phyloP scores from a whole-genome alignment of 2,797 vertebrate species.

The Mycteria americana region DNA sequence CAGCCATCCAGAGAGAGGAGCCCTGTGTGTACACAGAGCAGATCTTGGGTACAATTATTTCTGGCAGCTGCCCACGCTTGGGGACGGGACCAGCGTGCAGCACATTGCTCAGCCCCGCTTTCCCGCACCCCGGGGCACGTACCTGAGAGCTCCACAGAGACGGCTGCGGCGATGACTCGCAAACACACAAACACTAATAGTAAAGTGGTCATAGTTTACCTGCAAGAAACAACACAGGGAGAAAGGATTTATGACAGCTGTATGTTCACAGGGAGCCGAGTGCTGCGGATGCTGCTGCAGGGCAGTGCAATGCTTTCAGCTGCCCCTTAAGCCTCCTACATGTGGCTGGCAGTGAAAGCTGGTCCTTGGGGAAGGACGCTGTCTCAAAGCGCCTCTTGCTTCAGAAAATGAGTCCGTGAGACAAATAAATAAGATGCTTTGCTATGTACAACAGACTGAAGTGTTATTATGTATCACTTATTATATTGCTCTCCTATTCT shows the following conservation, averaged over 20 bases:
- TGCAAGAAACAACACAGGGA: conserved; percentile 68
- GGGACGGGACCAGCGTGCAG: neutral
- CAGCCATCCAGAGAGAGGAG: neutral
- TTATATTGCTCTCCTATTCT: neutral
- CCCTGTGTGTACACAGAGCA: neutral
- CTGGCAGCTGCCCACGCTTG: neutral
- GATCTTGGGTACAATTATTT: neutral
- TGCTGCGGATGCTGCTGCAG: neutral
- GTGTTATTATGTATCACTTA: neutral
- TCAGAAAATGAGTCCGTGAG: neutral
- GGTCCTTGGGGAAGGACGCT: neutral
- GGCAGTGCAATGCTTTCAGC: neutral
- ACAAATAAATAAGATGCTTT: neutral
- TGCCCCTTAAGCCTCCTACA: neutral
- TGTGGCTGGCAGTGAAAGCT: neutral
- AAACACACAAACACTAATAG: conserved; percentile 86
- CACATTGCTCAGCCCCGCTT: neutral
- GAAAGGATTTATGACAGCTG: neutral
- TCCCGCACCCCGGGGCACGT: neutral
- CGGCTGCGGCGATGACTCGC: conserved; percentile 78
- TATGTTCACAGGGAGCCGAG: neutral
- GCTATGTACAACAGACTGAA: neutral
- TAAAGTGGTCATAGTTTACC: conserved; percentile 89
- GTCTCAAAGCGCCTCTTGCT: neutral
- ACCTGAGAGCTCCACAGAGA: conserved; percentile 80